phyloP scores from a whole-genome alignment of 2,888 invertebrate species.

The Pecten maximus region DNA sequence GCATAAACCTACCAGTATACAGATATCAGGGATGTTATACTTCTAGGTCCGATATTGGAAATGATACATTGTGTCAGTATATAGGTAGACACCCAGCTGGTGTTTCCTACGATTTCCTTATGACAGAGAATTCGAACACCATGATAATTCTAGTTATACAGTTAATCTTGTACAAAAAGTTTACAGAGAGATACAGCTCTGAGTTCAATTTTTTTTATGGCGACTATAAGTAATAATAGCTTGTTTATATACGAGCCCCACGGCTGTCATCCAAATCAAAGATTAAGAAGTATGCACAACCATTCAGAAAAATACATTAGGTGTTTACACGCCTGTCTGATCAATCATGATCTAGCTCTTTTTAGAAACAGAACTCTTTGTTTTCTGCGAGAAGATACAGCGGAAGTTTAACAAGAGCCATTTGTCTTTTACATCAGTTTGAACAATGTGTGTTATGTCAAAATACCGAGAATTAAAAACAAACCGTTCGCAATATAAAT shows the following conservation, averaged over 20 bases:
- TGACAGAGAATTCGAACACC: neutral
- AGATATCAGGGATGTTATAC: neutral
- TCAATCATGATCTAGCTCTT: neutral
- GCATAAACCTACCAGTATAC: neutral
- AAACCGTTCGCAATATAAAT: neutral
- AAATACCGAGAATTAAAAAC: neutral
- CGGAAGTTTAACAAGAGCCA: neutral
- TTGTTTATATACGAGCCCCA: too few species aligned
- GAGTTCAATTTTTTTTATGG: neutral
- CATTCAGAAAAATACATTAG: neutral
- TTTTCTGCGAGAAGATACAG: neutral
- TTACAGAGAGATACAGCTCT: neutral
- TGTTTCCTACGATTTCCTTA: neutral
- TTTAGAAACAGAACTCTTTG: neutral
- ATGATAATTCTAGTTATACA: neutral
- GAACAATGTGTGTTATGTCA: neutral
- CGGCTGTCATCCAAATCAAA: neutral
- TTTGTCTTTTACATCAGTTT: neutral
- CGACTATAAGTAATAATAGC: neutral
- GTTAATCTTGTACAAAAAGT: neutral
- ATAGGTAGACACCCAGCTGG: neutral
- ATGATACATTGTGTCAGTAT: neutral
- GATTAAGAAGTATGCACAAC: neutral
- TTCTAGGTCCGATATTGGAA: neutral
- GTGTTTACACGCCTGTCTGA: neutral